Conservation (phyloP, 2,888 invertebrate genomes). For the Dromius quadrimaculatus region DNA sequence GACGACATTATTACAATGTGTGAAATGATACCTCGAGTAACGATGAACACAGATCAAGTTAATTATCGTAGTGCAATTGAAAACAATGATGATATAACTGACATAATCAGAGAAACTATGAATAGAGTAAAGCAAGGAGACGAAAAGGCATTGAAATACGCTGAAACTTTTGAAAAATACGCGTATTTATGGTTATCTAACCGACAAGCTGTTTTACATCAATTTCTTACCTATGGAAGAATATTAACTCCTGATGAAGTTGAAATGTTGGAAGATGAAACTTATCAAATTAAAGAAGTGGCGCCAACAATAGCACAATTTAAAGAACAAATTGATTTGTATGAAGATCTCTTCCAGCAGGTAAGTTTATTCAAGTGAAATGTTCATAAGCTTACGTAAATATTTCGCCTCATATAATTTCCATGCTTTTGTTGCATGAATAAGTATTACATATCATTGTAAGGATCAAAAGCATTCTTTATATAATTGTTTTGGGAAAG, state of each 20-base stretch:
- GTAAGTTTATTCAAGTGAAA: constrained; percentile 15
- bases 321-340: constrained; percentile 85
- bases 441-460: no score
- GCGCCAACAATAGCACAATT: constrained; percentile 81
- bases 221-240: constrained; percentile 83
- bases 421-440: no score
- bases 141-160: constrained; percentile 65
- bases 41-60: constrained; percentile 66
- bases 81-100: constrained; percentile 67
- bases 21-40: constrained; percentile 77
- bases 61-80: constrained; percentile 66
- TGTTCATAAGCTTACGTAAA: no score
- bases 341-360: constrained; percentile 79
- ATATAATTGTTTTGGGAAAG: no score
- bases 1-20: constrained; percentile 84
- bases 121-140: constrained; percentile 62
- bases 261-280: constrained; percentile 68
- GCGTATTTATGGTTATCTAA: constrained; percentile 87
- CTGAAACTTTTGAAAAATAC: constrained; percentile 74
- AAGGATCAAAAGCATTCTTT: no score
- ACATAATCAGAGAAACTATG: constrained; percentile 71
- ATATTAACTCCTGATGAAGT: constrained; percentile 80
- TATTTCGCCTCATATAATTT: no score
- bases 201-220: constrained; percentile 78
- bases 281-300: constrained; percentile 63